A percentile compares a stretch with the other conserved stretches of the same genome.
phyloP scores from a whole-genome alignment of 1,140 invertebrate genomes.

The Phocides pigmalion region DNA sequence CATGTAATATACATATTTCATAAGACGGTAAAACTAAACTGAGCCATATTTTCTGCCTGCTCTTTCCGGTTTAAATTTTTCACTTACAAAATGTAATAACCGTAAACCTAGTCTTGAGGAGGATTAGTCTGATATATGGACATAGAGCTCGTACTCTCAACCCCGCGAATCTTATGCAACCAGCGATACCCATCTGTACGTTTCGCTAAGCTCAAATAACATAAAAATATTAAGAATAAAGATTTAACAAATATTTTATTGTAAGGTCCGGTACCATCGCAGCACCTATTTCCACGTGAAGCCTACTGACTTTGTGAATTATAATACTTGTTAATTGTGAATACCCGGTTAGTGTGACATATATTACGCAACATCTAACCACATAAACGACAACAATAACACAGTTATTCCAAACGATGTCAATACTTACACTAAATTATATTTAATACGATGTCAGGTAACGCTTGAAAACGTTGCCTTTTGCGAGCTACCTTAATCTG shows the following conservation, averaged over 20 bases:
- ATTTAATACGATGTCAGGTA: neutral
- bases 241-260: too few species aligned
- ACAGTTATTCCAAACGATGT: too few species aligned
- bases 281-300: too few species aligned
- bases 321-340: too few species aligned
- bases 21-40: neutral
- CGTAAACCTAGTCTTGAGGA: neutral
- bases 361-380: too few species aligned
- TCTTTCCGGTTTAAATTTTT: neutral
- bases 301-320: too few species aligned
- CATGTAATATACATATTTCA: slow-evolving; percentile 3
- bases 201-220: neutral
- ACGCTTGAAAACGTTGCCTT: neutral
- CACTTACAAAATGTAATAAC: slow-evolving; percentile 2
- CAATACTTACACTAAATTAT: neutral
- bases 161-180: too few species aligned
- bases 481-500: slow-evolving; percentile 1
- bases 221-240: too few species aligned
- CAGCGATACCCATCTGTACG: too few species aligned
- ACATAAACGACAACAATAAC: neutral
- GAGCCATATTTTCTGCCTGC: neutral
- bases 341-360: too few species aligned
- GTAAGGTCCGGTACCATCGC: too few species aligned
- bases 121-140: neutral
- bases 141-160: neutral